Percentiles rank a stretch among this genome's conserved stretches.
Evolutionary conservation across 1,140 invertebrate genomes (phyloP).

Genomic region (Conus ventricosus): DNA sequence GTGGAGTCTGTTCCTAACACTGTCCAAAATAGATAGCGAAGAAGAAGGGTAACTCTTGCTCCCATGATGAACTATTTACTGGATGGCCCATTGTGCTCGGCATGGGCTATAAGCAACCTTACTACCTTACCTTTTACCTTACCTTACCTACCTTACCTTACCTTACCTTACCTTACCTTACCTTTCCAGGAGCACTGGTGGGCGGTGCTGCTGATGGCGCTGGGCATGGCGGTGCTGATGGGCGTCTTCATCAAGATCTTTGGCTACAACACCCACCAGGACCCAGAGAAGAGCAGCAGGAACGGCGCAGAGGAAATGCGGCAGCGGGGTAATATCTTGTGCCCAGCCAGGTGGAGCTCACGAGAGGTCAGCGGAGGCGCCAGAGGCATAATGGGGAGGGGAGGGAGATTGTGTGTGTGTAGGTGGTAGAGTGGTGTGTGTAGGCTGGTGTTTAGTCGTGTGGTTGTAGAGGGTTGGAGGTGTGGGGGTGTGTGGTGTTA

Average conservation of each 20-base stretch:
- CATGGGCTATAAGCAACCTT: too few relatives aligned
- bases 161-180: too few relatives aligned
- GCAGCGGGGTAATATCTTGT: background rate
- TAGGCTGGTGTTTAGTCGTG: background rate
- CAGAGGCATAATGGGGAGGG: too few relatives aligned
- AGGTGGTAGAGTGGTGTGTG: background rate
- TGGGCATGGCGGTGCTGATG: conserved; percentile 45
- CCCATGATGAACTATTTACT: too few relatives aligned
- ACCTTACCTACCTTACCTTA: too few relatives aligned
- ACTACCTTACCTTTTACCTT: too few relatives aligned
- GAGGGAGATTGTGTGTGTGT: conserved; percentile 3
- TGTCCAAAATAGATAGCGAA: too few relatives aligned
- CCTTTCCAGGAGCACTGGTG: conserved; percentile 45
- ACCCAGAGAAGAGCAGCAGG: conserved; percentile 38
- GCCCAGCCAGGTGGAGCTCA: background rate
- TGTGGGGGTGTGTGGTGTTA: conserved; percentile 7
- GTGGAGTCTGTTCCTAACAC: too few relatives aligned
- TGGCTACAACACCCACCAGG: conserved; percentile 46
- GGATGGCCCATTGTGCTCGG: too few relatives aligned
- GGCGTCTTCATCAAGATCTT: conserved; percentile 43
- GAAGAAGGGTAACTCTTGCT: too few relatives aligned
- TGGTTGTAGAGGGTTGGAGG: background rate
- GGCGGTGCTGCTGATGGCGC: conserved; percentile 45
- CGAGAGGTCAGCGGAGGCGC: background rate
- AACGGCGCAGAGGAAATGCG: background rate